Conservation (phyloP, 2,113 vertebrate genomes). For the Etheostoma spectabile region DNA sequence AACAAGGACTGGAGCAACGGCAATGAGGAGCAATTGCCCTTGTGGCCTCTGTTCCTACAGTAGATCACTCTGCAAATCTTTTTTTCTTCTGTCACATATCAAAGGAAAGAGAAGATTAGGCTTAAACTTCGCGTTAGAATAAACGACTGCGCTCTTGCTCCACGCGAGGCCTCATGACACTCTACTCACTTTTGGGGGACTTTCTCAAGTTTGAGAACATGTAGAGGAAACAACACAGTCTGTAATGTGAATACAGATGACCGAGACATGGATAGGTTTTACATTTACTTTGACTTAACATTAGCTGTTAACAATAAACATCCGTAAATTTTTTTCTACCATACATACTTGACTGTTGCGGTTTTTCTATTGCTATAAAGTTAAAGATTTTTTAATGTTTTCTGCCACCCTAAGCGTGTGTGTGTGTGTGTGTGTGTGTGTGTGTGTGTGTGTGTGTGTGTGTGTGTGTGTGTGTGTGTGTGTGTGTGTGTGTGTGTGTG, state of each 20-base stretch:
- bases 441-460: too few species aligned
- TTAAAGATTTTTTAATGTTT: not conserved
- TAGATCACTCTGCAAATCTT: conserved; percentile 45
- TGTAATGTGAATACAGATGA: not conserved
- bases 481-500: too few species aligned
- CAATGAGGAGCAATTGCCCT: conserved; percentile 13
- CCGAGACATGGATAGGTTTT: not conserved
- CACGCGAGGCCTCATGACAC: conserved; percentile 16
- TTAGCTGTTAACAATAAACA: not conserved
- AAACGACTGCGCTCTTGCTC: conserved; percentile 34
- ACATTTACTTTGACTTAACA: not conserved
- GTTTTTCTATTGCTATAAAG: not conserved
- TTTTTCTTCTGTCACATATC: conserved; percentile 55
- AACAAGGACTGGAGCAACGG: conserved; percentile 49
- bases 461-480: too few species aligned
- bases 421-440: too few species aligned
- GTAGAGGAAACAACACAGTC: not conserved
- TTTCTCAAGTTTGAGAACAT: not conserved
- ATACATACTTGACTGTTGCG: not conserved
- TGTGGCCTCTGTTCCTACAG: conserved; percentile 53
- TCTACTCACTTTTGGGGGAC: conserved; percentile 7
- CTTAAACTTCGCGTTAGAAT: conserved; percentile 57
- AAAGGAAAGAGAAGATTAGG: conserved; percentile 62
- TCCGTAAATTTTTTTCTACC: too few species aligned
- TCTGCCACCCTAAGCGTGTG: not conserved